Evolutionary conservation across 53 echinoderm and acorn worm species (phyloP).

Genomic region (Luidia sarsii): DNA sequence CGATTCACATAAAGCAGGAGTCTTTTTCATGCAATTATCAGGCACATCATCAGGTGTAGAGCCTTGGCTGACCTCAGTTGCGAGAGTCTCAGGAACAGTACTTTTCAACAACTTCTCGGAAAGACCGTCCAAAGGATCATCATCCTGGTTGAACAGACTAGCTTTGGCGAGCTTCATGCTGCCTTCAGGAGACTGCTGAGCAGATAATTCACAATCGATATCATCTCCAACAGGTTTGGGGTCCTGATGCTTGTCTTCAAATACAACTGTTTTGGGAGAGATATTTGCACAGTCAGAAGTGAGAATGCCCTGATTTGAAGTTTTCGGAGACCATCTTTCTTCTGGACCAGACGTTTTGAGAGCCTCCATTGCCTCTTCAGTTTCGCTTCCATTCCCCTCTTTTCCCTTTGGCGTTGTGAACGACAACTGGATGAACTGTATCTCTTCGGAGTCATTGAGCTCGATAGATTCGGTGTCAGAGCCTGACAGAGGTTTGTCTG

Average conservation of each 20-base stretch:
- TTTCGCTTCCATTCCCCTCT: neutral
- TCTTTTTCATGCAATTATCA: too few species aligned
- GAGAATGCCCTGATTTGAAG: too few species aligned
- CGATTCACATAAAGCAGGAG: too few species aligned
- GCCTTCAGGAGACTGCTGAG: too few species aligned
- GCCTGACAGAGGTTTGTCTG: slow-evolving; percentile 7
- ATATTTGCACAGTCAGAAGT: too few species aligned
- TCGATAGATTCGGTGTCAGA: slow-evolving; percentile 37
- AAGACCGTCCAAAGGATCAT: neutral
- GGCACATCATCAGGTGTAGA: neutral
- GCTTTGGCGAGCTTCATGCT: neutral
- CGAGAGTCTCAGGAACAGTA: slow-evolving; percentile 5
- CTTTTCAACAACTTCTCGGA: neutral
- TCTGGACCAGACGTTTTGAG: neutral
- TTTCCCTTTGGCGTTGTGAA: neutral
- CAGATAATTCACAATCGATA: too few species aligned
- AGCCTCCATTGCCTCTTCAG: neutral
- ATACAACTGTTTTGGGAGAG: neutral
- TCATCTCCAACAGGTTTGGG: neutral
- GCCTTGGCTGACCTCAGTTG: neutral
- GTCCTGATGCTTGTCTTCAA: neutral
- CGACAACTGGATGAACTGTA: neutral
- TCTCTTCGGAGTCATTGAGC: neutral
- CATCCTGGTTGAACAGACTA: neutral
- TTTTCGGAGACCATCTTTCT: too few species aligned